phyloP scores from a whole-genome alignment of 2,888 invertebrate genomes.

The Pristionchus fissidentatus region DNA sequence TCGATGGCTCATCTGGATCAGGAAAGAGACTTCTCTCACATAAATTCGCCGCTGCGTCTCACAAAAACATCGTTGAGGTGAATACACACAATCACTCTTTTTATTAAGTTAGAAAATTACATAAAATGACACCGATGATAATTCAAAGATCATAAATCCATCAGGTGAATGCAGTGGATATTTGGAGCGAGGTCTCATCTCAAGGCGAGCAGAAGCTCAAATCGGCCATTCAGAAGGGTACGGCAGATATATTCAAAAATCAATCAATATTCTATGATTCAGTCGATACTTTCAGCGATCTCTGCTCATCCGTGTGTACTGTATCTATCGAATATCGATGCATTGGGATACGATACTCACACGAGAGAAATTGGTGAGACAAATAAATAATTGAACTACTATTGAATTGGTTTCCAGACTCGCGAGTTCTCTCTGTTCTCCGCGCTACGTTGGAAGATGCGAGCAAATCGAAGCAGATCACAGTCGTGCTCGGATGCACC shows the following conservation, averaged over 20 bases:
- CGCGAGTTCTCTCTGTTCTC: constrained; percentile 49
- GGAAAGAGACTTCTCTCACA: constrained; percentile 42
- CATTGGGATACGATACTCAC: constrained; percentile 58
- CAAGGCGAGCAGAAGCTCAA: constrained; percentile 57
- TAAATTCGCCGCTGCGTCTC: constrained; percentile 24
- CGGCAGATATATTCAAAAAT: no score
- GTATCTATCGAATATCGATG: constrained; percentile 55
- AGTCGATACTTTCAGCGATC: constrained; percentile 47
- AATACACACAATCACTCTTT: no score
- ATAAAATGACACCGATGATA: background rate
- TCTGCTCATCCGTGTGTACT: constrained; percentile 55
- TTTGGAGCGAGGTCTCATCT: constrained; percentile 62
- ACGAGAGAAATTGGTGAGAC: constrained; percentile 39
- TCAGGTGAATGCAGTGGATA: constrained; percentile 51
- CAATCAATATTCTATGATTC: no score
- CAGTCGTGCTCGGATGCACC: constrained; percentile 27
- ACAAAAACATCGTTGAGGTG: constrained; percentile 30
- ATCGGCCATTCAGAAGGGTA: constrained; percentile 57
- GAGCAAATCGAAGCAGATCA: constrained; percentile 4
- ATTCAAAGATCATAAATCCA: background rate
- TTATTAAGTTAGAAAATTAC: no score
- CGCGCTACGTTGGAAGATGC: background rate
- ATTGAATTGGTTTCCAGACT: constrained; percentile 40
- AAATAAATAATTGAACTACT: background rate
- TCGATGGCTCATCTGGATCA: constrained; percentile 43